Conservation (phyloP, 2,797 vertebrate species). For the Onychomys arenicola region DNA sequence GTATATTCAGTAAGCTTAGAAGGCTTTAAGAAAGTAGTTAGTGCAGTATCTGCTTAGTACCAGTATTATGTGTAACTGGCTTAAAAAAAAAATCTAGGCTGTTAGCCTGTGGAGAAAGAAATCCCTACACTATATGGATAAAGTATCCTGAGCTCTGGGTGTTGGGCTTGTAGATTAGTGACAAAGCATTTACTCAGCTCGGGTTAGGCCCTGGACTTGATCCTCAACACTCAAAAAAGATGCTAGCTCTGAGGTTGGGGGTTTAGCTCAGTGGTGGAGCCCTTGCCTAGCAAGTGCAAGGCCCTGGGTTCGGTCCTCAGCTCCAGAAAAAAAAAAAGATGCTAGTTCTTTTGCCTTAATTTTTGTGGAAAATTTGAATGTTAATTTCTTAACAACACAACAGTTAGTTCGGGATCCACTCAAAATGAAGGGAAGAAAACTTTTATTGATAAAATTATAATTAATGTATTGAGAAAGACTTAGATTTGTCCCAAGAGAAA, state of each 20-base stretch:
- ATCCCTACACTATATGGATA: neutral
- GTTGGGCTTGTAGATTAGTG: neutral
- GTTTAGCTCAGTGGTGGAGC: too few relatives aligned
- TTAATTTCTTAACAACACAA: slow-evolving; percentile 44
- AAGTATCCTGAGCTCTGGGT: neutral
- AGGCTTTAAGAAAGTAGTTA: slow-evolving; percentile 9
- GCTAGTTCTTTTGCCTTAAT: slow-evolving; percentile 22
- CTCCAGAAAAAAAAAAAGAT: too few relatives aligned
- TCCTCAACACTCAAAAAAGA: neutral
- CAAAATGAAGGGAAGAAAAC: slow-evolving; percentile 52
- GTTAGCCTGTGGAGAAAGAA: neutral
- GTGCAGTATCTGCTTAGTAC: neutral
- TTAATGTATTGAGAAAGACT: slow-evolving; percentile 24
- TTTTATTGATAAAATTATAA: slow-evolving; percentile 56
- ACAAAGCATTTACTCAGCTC: neutral
- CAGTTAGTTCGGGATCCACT: slow-evolving; percentile 47
- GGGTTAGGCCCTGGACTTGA: neutral
- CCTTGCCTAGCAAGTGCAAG: too few relatives aligned
- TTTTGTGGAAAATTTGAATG: slow-evolving; percentile 14
- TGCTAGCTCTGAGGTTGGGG: too few relatives aligned
- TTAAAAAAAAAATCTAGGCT: slow-evolving; percentile 34
- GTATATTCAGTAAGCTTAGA: slow-evolving; percentile 13
- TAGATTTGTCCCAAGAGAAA: slow-evolving; percentile 27
- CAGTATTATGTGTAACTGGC: neutral
- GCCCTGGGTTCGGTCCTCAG: too few relatives aligned